A percentile compares a stretch with the other conserved stretches of the same genome.
These are phyloP conservation scores for Girardinichthys multiradiatus DNA, from an alignment of 2,113 vertebrate genomes.

Conservation along the genomic window DNA sequence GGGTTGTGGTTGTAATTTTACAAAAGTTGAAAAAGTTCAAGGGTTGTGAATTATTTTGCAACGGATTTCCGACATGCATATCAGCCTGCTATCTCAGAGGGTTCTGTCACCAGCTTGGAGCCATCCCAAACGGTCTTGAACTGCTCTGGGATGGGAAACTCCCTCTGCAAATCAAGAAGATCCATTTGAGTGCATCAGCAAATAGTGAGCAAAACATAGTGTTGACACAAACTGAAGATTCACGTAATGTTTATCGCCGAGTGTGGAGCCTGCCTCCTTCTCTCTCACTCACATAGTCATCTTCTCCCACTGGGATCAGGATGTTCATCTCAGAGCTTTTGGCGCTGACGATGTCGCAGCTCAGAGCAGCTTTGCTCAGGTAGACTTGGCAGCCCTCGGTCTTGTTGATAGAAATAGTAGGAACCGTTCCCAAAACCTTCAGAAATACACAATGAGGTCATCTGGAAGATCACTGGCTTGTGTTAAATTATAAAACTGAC, in stretches of 20 bases:
- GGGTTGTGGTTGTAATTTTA: no score
- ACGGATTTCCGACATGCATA: background rate
- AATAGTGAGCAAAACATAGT: background rate
- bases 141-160: conserved; percentile 97
- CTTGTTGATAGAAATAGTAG: conserved; percentile 97
- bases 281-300: conserved; percentile 89
- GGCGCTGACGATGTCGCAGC: conserved; percentile 95
- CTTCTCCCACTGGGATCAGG: conserved; percentile 88
- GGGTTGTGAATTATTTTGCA: background rate
- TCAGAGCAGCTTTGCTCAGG: conserved; percentile 89
- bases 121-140: conserved; percentile 97
- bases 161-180: conserved; percentile 81
- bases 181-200: background rate
- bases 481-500: background rate
- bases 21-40: background rate
- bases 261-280: background rate
- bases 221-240: background rate
- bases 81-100: conserved; percentile 94
- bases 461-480: background rate
- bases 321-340: conserved; percentile 99
- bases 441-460: conserved; percentile 14
- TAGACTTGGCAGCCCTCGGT: conserved; percentile 98
- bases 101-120: conserved; percentile 92
- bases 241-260: background rate
- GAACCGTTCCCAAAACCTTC: conserved; percentile 94